Percentiles rank a stretch among this genome's conserved stretches.
Evolutionary conservation across 2,797 vertebrate genomes (phyloP).

Genomic region (Lagorchestes hirsutus): DNA sequence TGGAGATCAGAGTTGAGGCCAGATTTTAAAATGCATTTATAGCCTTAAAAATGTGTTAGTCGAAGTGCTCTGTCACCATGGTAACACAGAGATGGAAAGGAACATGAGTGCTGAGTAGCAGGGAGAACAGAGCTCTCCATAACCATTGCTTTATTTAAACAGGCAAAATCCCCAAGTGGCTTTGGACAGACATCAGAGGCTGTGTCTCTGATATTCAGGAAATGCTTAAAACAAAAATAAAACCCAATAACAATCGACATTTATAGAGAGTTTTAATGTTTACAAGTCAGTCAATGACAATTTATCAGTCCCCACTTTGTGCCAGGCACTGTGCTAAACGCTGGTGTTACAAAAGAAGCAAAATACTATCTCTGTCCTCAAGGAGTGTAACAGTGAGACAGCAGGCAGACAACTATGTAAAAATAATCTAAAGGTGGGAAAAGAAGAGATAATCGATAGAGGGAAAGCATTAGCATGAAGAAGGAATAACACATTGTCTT

Average conservation of each 20-base stretch:
- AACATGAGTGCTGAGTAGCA: constrained; percentile 49
- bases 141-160: constrained; percentile 41
- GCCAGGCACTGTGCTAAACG: neutral
- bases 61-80: constrained; percentile 62
- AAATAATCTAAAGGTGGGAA: neutral
- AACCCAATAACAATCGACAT: neutral
- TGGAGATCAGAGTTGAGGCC: constrained; percentile 8
- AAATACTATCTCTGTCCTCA: neutral
- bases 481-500: neutral
- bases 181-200: constrained; percentile 58
- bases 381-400: neutral
- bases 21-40: neutral
- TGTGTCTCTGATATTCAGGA: constrained; percentile 49
- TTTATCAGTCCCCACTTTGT: neutral
- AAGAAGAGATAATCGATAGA: neutral
- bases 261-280: neutral
- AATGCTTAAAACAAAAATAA: neutral
- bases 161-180: constrained; percentile 46
- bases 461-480: neutral
- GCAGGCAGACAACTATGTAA: too few relatives aligned
- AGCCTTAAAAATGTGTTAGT: constrained; percentile 16
- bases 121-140: constrained; percentile 46
- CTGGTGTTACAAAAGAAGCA: neutral
- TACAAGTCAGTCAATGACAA: neutral
- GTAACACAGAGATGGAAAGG: constrained; percentile 44